Evolutionary conservation across 2,888 invertebrate genomes (phyloP).

Genomic region (Cosmia trapezina): DNA sequence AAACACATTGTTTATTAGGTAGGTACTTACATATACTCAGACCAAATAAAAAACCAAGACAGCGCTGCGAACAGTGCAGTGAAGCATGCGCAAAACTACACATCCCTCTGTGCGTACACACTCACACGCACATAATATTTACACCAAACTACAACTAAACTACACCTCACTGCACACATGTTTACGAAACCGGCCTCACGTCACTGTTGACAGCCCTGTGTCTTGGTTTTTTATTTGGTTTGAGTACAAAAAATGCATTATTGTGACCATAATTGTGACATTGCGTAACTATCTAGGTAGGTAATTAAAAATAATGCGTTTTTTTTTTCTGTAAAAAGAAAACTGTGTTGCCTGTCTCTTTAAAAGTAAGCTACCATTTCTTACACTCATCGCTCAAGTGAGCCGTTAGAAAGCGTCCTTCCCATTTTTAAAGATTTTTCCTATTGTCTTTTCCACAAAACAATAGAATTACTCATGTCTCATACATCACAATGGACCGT

Average conservation of each 20-base stretch:
- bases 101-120: too few relatives aligned
- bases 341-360: not conserved
- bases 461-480: conserved; percentile 36
- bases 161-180: too few relatives aligned
- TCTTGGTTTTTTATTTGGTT: too few relatives aligned
- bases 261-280: too few relatives aligned
- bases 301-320: not conserved
- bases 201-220: too few relatives aligned
- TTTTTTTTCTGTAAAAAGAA: conserved; percentile 1
- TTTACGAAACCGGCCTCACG: too few relatives aligned
- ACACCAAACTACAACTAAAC: too few relatives aligned
- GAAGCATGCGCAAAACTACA: too few relatives aligned
- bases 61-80: too few relatives aligned
- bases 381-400: conserved; percentile 32
- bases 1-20: not conserved
- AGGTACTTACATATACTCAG: not conserved
- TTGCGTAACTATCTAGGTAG: too few relatives aligned
- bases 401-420: conserved; percentile 5
- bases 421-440: conserved; percentile 48
- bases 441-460: conserved; percentile 39
- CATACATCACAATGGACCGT: conserved; percentile 58
- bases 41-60: too few relatives aligned
- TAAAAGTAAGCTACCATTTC: conserved; percentile 13
- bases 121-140: too few relatives aligned
- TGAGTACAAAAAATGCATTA: not conserved